These are phyloP conservation scores for Ecdyonurus torrentis DNA, from an alignment of 2,888 invertebrate genomes.

Conservation along the genomic window DNA sequence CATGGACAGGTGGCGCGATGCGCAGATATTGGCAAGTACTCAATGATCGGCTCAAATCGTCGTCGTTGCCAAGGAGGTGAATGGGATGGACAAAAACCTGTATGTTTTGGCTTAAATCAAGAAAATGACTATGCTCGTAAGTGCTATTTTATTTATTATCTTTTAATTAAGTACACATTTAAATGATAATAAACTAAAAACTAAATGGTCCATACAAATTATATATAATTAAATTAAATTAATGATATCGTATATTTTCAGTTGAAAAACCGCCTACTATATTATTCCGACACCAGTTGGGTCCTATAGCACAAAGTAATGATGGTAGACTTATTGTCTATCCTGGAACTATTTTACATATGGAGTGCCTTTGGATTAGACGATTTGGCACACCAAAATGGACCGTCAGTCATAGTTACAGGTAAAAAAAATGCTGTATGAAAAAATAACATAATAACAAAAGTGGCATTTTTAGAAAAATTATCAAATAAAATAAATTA, in stretches of 20 bases:
- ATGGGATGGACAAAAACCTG: constrained; percentile 64
- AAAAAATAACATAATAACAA: background rate
- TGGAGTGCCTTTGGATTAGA: constrained; percentile 79
- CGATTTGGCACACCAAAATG: constrained; percentile 74
- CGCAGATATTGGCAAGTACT: constrained; percentile 71
- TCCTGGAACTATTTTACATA: constrained; percentile 68
- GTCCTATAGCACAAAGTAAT: constrained; percentile 73
- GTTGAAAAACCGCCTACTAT: constrained; percentile 78
- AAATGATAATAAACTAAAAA: no score
- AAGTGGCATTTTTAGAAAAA: constrained; percentile 15
- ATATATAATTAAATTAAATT: no score
- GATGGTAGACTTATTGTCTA: constrained; percentile 72
- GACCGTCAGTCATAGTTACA: constrained; percentile 53
- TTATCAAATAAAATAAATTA: background rate
- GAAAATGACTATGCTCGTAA: constrained; percentile 71
- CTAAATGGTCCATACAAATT: no score
- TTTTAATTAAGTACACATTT: background rate
- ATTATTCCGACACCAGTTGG: constrained; percentile 60
- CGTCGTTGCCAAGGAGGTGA: constrained; percentile 58
- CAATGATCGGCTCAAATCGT: constrained; percentile 55
- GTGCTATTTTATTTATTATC: constrained; percentile 21
- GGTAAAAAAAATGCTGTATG: constrained; percentile 25
- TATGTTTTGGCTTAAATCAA: constrained; percentile 67
- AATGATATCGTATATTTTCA: constrained; percentile 21
- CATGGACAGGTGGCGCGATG: constrained; percentile 48